Base-by-base conservation (phyloP, 2,888 invertebrate species). In the Hirtodrosophila confusa region DNA sequence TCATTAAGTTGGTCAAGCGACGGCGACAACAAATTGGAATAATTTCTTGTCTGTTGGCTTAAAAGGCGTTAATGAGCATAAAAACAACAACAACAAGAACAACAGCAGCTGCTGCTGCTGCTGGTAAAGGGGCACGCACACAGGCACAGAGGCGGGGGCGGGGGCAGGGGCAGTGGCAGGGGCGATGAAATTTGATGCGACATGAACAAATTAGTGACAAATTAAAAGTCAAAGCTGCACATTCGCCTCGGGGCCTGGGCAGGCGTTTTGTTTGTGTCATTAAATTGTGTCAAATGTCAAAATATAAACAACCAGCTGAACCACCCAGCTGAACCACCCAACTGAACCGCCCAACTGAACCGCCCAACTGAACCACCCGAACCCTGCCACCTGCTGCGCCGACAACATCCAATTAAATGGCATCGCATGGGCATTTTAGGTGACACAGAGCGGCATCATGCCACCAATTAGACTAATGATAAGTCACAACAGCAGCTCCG, bases 401-500 rank as follows among this genome's bases (percentile, higher is more conserved):
- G 82, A 55, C 85, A 80, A 75, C 82, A 80, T 84, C 85, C 88
- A 84, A 84, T 84, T 84, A 84, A 80, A 88, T 75, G 75, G 43
- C 71, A 74, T 63, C 68, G 60, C 67, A 63, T 61, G 41, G 39
- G 10, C 35, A 45, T 27, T 39, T 23, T 24, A 45, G 48, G 43
- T 12, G 10, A 27, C 31, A 9, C 9, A 43, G 64, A 53, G 76
- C 68, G 78, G 88, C 80, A 86, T 86, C 87, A 90, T 84, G 89
- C 87, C 87, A 83, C 87, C 90, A 89, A 90, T 90, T 90, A 90
- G 87, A 89, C 88, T 89, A 90, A 88, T 89, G 88, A 89, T 89
- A 89, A 90, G 80, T 87, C 87, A 80, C 87, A 83, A 77, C 74
- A 74, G 37, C 77, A 77, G 11, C 33, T 55, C 3, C 10, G 7